Conservation (phyloP, 2,888 invertebrate species). For the Orthonychiurus folsomi region DNA sequence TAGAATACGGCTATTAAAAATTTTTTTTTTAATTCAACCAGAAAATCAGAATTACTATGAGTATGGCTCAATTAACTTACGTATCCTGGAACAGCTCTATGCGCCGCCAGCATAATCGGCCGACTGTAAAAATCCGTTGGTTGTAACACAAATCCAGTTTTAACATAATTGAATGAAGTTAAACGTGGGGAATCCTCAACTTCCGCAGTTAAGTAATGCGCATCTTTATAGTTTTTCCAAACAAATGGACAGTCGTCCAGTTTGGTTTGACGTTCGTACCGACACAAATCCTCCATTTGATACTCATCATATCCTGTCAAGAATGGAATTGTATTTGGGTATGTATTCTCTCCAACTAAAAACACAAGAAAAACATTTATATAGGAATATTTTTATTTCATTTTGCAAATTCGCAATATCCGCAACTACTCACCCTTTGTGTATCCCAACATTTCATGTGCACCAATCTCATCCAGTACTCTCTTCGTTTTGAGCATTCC, state of each 20-base stretch:
- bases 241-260: conserved; percentile 63
- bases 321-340: conserved; percentile 77
- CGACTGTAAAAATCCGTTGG: conserved; percentile 76
- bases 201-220: conserved; percentile 68
- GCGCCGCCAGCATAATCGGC: conserved; percentile 59
- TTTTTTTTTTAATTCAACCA: no score
- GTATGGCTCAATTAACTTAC: no score
- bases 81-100: neutral
- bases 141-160: conserved; percentile 59
- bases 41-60: no score
- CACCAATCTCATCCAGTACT: conserved; percentile 6
- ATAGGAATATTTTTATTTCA: no score
- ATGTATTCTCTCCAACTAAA: conserved; percentile 72
- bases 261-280: conserved; percentile 43
- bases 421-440: no score
- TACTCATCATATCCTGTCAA: conserved; percentile 41
- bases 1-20: neutral
- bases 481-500: neutral
- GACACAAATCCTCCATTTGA: conserved; percentile 38
- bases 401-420: no score
- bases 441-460: conserved; percentile 10
- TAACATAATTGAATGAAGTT: conserved; percentile 67
- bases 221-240: conserved; percentile 64
- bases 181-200: conserved; percentile 66
- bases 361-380: no score